Conservation (phyloP, 1,140 invertebrate species). For the Drosophila kanapiae region DNA sequence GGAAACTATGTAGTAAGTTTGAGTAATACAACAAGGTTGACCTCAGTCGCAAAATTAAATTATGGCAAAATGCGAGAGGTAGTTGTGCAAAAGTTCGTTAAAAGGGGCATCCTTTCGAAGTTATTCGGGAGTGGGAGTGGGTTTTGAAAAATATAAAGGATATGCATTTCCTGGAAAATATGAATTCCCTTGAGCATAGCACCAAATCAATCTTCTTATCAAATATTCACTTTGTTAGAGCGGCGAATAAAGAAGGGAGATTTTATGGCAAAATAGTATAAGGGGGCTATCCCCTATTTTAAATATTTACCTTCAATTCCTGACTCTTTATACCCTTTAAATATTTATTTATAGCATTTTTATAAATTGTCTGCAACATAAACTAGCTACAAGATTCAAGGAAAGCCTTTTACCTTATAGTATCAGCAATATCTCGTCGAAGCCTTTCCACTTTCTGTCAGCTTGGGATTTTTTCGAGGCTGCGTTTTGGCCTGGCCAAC, state of each 20-base stretch:
- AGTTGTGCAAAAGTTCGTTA: neutral
- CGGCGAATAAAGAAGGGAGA: neutral
- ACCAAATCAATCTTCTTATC: neutral
- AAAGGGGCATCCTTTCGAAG: neutral
- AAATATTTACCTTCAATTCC: neutral
- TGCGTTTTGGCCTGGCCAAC: neutral
- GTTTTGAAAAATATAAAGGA: neutral
- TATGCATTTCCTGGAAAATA: constrained; percentile 1
- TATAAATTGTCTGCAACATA: neutral
- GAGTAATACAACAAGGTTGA: neutral
- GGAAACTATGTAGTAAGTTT: constrained; percentile 27
- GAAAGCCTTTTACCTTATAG: neutral
- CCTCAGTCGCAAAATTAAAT: constrained; percentile 10
- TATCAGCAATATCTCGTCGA: neutral
- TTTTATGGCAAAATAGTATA: neutral
- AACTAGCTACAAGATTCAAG: neutral
- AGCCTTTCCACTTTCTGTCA: neutral
- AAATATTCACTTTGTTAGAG: neutral
- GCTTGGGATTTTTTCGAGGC: neutral
- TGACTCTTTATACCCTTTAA: neutral
- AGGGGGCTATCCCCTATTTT: neutral
- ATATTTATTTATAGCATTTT: neutral
- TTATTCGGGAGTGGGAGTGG: neutral
- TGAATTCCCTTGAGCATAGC: neutral
- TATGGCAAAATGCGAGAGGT: constrained; percentile 17